Evolutionary conservation across 2,113 vertebrate genomes (phyloP).

Genomic region (Gracilinanus agilis): DNA sequence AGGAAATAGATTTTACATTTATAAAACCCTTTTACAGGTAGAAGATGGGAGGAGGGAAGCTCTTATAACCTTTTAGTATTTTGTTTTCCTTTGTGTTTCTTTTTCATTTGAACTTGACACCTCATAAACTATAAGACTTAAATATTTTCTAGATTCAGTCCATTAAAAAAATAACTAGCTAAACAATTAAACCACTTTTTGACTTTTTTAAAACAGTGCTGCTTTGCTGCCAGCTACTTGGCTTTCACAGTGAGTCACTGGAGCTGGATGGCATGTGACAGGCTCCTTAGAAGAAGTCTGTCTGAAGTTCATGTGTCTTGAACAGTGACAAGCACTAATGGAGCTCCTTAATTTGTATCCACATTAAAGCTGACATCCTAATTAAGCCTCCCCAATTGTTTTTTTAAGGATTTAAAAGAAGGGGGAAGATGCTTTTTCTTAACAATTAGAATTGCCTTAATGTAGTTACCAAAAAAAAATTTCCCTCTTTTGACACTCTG

Average conservation of each 20-base stretch:
- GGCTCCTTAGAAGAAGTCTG: neutral
- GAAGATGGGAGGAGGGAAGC: neutral
- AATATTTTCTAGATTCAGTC: neutral
- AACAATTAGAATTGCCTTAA: neutral
- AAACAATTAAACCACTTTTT: neutral
- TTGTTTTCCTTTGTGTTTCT: neutral
- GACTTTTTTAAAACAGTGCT: neutral
- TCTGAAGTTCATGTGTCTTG: slow-evolving; percentile 4
- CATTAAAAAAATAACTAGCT: neutral
- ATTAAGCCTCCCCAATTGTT: neutral
- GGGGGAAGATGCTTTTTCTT: neutral
- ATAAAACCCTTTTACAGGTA: neutral
- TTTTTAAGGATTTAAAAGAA: neutral
- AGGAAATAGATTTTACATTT: neutral
- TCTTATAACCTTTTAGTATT: neutral
- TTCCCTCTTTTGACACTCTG: neutral
- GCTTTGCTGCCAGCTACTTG: neutral
- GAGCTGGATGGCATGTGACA: neutral
- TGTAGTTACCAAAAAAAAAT: neutral
- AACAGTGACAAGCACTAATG: slow-evolving; percentile 1
- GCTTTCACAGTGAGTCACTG: neutral
- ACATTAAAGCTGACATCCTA: slow-evolving; percentile 5
- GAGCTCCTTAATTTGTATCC: slow-evolving; percentile 4
- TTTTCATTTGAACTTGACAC: neutral
- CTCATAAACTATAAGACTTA: neutral